Evolutionary conservation across 2,113 vertebrate genomes (phyloP).

Genomic region (Benthochromis sp.): DNA sequence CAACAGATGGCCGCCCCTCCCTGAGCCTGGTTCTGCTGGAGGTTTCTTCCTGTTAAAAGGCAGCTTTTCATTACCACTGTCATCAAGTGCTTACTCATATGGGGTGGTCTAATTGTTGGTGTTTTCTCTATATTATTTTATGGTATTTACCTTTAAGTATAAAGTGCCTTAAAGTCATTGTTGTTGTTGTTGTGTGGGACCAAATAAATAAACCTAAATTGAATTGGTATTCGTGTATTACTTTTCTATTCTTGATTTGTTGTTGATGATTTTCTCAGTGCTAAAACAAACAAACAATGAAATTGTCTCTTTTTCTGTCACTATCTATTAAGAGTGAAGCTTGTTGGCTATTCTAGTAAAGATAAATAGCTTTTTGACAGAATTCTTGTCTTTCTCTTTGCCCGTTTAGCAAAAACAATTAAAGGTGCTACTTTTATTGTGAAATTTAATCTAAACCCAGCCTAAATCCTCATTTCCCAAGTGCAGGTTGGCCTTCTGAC

Average conservation of each 20-base stretch:
- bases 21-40: neutral
- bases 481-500: neutral
- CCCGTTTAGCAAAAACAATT: neutral
- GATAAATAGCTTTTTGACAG: neutral
- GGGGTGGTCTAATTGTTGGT: neutral
- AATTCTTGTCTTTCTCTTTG: neutral
- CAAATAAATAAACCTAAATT: neutral
- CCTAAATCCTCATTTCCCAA: neutral
- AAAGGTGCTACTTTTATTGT: neutral
- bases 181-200: neutral
- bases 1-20: neutral
- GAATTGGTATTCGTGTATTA: rapidly evolving
- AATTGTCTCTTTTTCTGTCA: neutral
- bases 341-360: neutral
- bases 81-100: neutral
- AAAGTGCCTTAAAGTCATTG: neutral
- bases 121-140: neutral
- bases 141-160: neutral
- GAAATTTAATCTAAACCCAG: neutral
- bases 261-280: neutral
- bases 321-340: neutral
- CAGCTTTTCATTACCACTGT: neutral
- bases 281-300: neutral
- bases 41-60: neutral
- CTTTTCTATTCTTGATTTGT: neutral